Conservation (phyloP, 1,140 invertebrate species). For the Rhagoletis pomonella region DNA sequence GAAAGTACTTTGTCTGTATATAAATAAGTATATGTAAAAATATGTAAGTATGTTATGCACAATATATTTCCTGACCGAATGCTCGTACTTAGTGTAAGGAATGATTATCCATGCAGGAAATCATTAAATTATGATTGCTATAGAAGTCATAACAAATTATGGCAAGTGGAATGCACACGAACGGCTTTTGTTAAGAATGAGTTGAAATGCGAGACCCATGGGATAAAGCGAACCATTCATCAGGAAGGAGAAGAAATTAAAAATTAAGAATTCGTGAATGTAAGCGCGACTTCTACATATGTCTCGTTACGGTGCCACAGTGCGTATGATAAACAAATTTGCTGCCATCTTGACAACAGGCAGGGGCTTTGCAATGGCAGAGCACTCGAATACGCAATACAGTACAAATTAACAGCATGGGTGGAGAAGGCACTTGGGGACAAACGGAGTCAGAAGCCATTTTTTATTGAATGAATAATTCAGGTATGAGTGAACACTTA, state of each 20-base stretch:
- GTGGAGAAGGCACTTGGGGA: neutral
- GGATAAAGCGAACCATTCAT: neutral
- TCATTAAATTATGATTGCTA: slow-evolving; percentile 54
- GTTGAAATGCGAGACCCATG: neutral
- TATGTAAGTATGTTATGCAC: neutral
- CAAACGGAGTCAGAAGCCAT: neutral
- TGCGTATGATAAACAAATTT: slow-evolving; percentile 49
- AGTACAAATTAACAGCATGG: neutral
- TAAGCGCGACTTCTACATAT: neutral
- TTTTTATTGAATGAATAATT: neutral
- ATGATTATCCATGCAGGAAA: slow-evolving; percentile 53
- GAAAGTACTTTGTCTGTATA: neutral
- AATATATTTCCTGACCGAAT: neutral
- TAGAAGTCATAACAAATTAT: slow-evolving; percentile 49
- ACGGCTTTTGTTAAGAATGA: neutral
- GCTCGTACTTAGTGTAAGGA: neutral
- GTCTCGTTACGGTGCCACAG: slow-evolving; percentile 23
- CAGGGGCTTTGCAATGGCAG: neutral
- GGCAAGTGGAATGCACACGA: neutral
- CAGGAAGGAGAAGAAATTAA: neutral
- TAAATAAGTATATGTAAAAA: neutral
- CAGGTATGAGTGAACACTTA: neutral
- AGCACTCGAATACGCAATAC: neutral
- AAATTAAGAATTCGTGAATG: neutral
- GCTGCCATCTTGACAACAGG: neutral